Evolutionary conservation across 2,888 invertebrate species (phyloP).

Genomic region (Carabus problematicus): DNA sequence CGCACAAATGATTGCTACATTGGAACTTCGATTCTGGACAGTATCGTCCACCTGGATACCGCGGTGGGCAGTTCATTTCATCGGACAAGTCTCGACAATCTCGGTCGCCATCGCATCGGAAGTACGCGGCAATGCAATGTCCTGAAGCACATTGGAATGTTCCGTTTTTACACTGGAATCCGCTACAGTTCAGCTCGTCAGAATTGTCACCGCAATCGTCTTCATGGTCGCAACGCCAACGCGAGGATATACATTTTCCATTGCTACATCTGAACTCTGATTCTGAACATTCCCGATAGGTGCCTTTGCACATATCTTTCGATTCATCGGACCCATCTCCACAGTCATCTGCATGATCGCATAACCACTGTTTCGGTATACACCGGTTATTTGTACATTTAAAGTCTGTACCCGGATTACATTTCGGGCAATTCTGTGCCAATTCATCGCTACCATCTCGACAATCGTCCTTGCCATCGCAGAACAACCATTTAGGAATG

Average conservation of each 20-base stretch:
- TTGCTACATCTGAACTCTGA: constrained; percentile 89
- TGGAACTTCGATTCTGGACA: constrained; percentile 92
- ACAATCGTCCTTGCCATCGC: constrained; percentile 97
- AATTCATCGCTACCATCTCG: constrained; percentile 94
- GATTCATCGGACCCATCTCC: constrained; percentile 92
- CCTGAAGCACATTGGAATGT: constrained; percentile 93
- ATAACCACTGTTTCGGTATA: constrained; percentile 79
- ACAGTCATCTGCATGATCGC: constrained; percentile 97
- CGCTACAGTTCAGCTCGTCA: constrained; percentile 85
- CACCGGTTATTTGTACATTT: constrained; percentile 83
- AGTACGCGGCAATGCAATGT: constrained; percentile 89
- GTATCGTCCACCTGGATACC: constrained; percentile 86
- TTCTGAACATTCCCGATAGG: constrained; percentile 90
- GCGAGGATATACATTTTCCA: constrained; percentile 88
- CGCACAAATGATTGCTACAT: constrained; percentile 91
- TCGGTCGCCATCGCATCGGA: constrained; percentile 88
- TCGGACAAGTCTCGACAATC: constrained; percentile 91
- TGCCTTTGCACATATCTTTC: constrained; percentile 79
- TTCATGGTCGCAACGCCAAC: constrained; percentile 95
- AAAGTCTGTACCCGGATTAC: constrained; percentile 88
- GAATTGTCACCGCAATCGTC: constrained; percentile 96
- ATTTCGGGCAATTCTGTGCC: constrained; percentile 88
- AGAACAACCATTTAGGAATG: constrained; percentile 97
- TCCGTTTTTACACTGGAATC: constrained; percentile 85
- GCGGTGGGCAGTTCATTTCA: constrained; percentile 87